Conservation (phyloP, 2,888 invertebrate species). For the Campopleginae sp. region DNA sequence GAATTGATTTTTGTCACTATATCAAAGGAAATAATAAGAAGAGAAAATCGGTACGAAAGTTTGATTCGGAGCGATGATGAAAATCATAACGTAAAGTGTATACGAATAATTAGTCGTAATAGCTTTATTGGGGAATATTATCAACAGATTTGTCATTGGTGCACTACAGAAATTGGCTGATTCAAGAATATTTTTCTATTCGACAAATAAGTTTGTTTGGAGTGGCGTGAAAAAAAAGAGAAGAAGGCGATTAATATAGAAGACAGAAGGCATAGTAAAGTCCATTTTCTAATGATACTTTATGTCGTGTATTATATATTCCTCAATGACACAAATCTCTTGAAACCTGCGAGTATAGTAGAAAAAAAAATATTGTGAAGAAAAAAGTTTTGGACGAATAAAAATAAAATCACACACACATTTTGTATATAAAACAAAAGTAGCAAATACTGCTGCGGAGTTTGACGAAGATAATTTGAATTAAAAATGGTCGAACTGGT, state of each 20-base stretch:
- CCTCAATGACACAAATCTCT: constrained; percentile 52
- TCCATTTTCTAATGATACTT: constrained; percentile 52
- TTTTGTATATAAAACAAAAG: constrained; percentile 38
- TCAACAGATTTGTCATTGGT: constrained; percentile 31
- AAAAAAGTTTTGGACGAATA: not conserved
- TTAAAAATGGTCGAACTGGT: constrained; percentile 10
- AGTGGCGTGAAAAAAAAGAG: constrained; percentile 4
- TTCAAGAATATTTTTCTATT: constrained; percentile 7
- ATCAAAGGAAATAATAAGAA: not conserved
- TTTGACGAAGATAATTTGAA: constrained; percentile 2
- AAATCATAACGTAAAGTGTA: not conserved
- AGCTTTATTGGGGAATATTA: constrained; percentile 12
- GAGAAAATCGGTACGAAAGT: not conserved
- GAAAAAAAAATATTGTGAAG: constrained; percentile 6
- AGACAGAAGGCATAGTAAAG: constrained; percentile 30
- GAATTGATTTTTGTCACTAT: not conserved
- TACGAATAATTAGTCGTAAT: constrained; percentile 24
- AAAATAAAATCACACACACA: constrained; percentile 29
- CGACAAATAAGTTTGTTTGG: constrained; percentile 11
- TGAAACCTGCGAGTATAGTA: constrained; percentile 42
- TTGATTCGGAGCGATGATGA: not conserved
- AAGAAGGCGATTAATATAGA: constrained; percentile 13
- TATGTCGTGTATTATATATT: constrained; percentile 50
- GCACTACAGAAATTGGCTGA: not conserved
- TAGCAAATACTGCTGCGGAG: constrained; percentile 44